Conservation (phyloP, 2,888 invertebrate genomes). For the Agrochola circellaris region DNA sequence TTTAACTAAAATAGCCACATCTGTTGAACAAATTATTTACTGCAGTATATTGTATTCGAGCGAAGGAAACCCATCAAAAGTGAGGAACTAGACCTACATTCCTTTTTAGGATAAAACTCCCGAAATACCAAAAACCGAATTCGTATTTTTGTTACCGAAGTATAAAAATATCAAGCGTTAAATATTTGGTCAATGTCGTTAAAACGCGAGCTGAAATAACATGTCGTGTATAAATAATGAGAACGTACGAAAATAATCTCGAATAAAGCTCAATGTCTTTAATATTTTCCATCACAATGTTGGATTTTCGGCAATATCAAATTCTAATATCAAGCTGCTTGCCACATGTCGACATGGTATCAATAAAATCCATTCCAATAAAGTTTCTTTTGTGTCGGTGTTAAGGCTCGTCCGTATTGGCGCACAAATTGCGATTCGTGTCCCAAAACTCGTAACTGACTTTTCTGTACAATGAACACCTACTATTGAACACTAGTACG, state of each 20-base stretch:
- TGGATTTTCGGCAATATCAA: slow-evolving; percentile 62
- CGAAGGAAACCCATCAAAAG: not conserved
- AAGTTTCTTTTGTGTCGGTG: slow-evolving; percentile 58
- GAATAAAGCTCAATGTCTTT: slow-evolving; percentile 41
- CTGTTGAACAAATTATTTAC: not conserved
- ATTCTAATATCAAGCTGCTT: slow-evolving; percentile 62
- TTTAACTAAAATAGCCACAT: not conserved
- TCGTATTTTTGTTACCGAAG: not conserved
- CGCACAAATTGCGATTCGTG: slow-evolving; percentile 16
- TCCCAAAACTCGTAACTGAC: slow-evolving; percentile 23
- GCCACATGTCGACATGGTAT: slow-evolving; percentile 68
- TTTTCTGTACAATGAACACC: slow-evolving; percentile 11
- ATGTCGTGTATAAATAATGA: slow-evolving; percentile 37
- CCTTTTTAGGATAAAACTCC: not conserved
- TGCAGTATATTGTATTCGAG: not conserved
- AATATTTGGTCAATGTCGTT: slow-evolving; percentile 8
- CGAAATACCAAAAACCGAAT: not conserved
- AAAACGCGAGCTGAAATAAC: slow-evolving; percentile 12
- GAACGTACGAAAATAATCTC: slow-evolving; percentile 45
- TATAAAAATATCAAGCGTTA: not conserved
- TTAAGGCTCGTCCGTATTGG: slow-evolving; percentile 44
- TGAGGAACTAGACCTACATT: not conserved
- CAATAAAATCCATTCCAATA: slow-evolving; percentile 68
- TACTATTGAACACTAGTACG: slow-evolving; percentile 1
- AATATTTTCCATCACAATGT: slow-evolving; percentile 65